A percentile compares a stretch with the other conserved stretches of the same genome.
Evolutionary conservation across 2,113 vertebrate genomes (phyloP).

Genomic region (Ginglymostoma cirratum): DNA sequence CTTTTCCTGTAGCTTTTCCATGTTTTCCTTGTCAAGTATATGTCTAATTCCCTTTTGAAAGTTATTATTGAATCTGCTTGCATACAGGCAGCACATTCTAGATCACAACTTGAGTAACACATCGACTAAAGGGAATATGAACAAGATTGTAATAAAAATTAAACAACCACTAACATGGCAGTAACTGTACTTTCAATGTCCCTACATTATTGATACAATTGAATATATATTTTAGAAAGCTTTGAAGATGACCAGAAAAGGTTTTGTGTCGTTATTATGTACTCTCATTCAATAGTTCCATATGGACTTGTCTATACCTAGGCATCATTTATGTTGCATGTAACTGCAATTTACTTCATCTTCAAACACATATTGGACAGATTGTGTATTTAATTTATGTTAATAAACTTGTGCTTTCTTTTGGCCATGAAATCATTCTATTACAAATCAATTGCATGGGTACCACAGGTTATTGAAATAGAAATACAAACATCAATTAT

Average conservation of each 20-base stretch:
- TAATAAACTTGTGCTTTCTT: neutral
- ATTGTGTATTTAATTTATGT: neutral
- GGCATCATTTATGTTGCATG: neutral
- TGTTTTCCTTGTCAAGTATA: neutral
- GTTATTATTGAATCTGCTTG: neutral
- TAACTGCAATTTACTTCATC: neutral
- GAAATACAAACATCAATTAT: neutral
- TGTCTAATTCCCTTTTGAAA: neutral
- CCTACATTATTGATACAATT: slow-evolving; percentile 22
- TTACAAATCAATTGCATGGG: neutral
- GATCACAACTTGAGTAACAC: neutral
- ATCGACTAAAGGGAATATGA: neutral
- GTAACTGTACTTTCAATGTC: neutral
- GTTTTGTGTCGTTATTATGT: neutral
- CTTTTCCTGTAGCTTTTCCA: neutral
- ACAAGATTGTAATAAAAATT: neutral
- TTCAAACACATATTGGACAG: neutral
- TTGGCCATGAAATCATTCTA: neutral
- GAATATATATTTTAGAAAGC: neutral
- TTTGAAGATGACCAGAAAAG: neutral
- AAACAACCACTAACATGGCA: neutral
- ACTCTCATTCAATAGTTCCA: neutral
- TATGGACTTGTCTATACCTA: neutral
- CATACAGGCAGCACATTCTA: neutral
- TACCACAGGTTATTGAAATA: neutral